A percentile compares a stretch with the other conserved stretches of the same genome.
Conservation (phyloP, 2,888 invertebrate species). For the Dromius quadrimaculatus region DNA sequence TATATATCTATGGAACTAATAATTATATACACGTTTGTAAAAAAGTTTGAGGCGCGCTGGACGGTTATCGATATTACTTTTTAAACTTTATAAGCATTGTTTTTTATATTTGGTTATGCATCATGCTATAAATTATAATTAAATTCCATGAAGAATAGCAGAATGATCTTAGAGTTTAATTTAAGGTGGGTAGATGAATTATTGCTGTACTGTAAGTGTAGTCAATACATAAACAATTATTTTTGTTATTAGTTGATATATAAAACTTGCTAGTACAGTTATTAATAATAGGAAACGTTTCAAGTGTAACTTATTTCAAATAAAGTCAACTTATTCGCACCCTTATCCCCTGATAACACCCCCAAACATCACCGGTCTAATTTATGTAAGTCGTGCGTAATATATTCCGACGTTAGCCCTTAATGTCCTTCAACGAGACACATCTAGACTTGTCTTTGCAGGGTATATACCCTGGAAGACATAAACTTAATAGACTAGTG, state of each 20-base stretch:
- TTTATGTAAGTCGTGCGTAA: conserved; percentile 26
- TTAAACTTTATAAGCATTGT: not conserved
- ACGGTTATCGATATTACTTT: not conserved
- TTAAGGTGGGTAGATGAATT: not conserved
- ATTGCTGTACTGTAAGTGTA: not conserved
- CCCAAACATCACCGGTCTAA: conserved; percentile 24
- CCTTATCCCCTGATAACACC: no score
- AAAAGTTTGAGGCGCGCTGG: not conserved
- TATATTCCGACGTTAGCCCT: conserved; percentile 36
- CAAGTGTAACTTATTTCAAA: no score
- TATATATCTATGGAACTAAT: conserved; percentile 1
- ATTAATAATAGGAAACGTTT: no score
- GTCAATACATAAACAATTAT: no score
- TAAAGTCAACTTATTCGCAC: no score
- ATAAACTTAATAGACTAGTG: no score
- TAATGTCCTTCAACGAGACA: conserved; percentile 33
- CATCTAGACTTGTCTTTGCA: no score
- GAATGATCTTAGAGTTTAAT: no score
- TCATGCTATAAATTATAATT: not conserved
- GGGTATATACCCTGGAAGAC: no score
- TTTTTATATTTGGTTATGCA: not conserved
- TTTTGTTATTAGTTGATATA: no score
- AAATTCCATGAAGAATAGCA: not conserved
- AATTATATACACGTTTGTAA: not conserved
- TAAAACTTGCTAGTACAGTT: no score